These are phyloP conservation scores for Alauda arvensis DNA, from an alignment of 2,797 vertebrate species.

Conservation along the genomic window DNA sequence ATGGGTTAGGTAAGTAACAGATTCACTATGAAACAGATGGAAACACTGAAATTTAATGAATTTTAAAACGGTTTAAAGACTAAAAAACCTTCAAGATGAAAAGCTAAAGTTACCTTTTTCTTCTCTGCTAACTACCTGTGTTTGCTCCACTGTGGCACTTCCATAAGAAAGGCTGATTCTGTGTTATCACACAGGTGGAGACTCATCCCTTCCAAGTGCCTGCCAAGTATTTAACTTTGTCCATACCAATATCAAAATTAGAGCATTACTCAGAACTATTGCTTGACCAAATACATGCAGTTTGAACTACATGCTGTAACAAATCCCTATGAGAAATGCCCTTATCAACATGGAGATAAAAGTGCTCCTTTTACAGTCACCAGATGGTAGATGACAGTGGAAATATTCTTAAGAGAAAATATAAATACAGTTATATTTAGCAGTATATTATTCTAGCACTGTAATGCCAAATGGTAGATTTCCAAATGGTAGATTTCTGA, in stretches of 20 bases:
- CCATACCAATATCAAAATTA: not conserved
- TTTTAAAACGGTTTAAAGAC: not conserved
- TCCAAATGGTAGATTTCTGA: not conserved
- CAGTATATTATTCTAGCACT: not conserved
- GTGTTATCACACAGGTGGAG: not conserved
- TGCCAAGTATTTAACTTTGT: not conserved
- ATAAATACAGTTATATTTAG: not conserved
- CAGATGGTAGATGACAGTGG: not conserved
- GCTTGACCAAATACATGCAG: not conserved
- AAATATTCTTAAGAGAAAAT: constrained; percentile 4
- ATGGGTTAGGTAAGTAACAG: not conserved
- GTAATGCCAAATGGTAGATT: not conserved
- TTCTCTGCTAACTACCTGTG: not conserved
- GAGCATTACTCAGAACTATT: not conserved
- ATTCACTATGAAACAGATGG: not conserved
- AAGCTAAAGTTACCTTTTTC: constrained; percentile 2
- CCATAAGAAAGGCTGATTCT: not conserved
- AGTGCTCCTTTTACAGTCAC: constrained; percentile 4
- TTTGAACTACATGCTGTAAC: not conserved
- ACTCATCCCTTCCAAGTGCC: not conserved
- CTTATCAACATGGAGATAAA: not conserved
- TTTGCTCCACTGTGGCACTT: not conserved
- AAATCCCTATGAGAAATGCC: not conserved
- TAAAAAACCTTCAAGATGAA: not conserved
- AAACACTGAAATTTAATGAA: not conserved